phyloP scores from a whole-genome alignment of 2,113 vertebrate genomes.

The Bostrychus sinensis region DNA sequence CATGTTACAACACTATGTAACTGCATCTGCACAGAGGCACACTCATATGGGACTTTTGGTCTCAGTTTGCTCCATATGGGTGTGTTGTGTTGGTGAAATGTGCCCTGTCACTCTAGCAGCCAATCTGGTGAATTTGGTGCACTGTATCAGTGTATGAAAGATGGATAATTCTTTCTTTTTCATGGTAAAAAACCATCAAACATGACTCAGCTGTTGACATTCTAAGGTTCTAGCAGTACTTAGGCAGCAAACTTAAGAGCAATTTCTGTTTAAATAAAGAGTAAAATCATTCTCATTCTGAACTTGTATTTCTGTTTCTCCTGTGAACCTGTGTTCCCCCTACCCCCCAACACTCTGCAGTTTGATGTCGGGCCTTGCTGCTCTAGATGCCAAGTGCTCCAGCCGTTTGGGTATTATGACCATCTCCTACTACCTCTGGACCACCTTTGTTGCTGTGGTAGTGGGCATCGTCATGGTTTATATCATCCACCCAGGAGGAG shows the following conservation, averaged over 20 bases:
- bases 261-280: too few relatives aligned
- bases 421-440: constrained; percentile 97
- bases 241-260: too few relatives aligned
- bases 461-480: constrained; percentile 97
- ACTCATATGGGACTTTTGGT: background rate
- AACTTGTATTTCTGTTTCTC: background rate
- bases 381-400: constrained; percentile 95
- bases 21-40: too few relatives aligned
- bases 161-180: too few relatives aligned
- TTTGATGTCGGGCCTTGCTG: constrained; percentile 95
- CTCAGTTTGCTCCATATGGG: too few relatives aligned
- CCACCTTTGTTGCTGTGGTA: constrained; percentile 94
- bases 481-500: constrained; percentile 94
- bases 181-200: too few relatives aligned
- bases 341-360: constrained; percentile 80
- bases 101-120: too few relatives aligned
- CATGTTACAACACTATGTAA: background rate
- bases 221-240: too few relatives aligned
- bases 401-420: constrained; percentile 96
- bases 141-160: too few relatives aligned
- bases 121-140: too few relatives aligned
- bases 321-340: background rate
- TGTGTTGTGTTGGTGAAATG: background rate
- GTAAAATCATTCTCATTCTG: background rate
- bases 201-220: too few relatives aligned